Evolutionary conservation across 2,113 vertebrate genomes (phyloP).

Genomic region (Lophura nycthemera): DNA sequence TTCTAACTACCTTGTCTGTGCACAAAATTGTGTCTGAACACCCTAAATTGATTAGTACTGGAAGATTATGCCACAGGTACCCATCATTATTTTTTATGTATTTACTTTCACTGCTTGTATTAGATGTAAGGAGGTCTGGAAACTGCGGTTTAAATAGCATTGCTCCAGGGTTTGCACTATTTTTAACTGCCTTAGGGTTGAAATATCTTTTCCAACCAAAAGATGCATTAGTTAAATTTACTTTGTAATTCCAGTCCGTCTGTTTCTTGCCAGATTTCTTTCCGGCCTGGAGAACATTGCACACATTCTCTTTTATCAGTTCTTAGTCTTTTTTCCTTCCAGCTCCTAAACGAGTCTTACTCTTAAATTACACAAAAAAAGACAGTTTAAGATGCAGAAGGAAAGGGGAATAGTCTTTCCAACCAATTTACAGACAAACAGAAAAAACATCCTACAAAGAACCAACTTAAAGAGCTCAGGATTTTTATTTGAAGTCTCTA

Average conservation of each 20-base stretch:
- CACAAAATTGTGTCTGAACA: not conserved
- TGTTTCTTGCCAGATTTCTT: not conserved
- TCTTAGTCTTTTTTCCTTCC: not conserved
- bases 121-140: not conserved
- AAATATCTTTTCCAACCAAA: not conserved
- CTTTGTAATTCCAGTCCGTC: not conserved
- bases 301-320: not conserved
- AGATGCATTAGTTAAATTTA: not conserved
- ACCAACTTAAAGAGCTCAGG: not conserved
- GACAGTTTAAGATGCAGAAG: not conserved
- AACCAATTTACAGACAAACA: not conserved
- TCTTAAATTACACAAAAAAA: not conserved
- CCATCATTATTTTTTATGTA: not conserved
- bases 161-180: not conserved
- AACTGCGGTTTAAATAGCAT: not conserved
- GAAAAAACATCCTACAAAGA: not conserved
- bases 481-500: not conserved
- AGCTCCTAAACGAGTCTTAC: not conserved
- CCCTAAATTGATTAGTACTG: not conserved
- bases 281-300: not conserved
- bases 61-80: not conserved
- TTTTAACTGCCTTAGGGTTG: not conserved
- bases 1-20: not conserved
- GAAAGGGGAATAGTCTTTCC: not conserved
- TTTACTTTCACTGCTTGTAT: not conserved